A percentile compares a stretch with the other conserved stretches of the same genome.
phyloP scores from a whole-genome alignment of 2,797 vertebrate genomes.

The Pseudocheirus occidentalis region DNA sequence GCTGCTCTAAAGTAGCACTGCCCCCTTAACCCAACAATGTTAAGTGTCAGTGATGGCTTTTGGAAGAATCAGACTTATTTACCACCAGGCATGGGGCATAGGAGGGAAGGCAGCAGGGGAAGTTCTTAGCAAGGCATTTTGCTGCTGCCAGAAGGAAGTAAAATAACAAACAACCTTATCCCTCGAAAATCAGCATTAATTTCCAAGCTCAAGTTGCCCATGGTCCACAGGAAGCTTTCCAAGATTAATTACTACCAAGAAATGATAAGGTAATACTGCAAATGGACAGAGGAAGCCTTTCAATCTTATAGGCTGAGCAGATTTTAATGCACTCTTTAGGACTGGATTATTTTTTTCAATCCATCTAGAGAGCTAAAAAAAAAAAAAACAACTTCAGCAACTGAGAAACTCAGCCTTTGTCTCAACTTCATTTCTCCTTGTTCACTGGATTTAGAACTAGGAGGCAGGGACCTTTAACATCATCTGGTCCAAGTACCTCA shows the following conservation, averaged over 20 bases:
- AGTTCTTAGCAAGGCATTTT: conserved; percentile 16
- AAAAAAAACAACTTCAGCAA: not conserved
- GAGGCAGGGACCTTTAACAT: not conserved
- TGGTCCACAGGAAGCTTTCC: not conserved
- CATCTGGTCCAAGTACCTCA: not conserved
- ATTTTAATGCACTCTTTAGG: not conserved
- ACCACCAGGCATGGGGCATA: not conserved
- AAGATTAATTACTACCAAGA: not conserved
- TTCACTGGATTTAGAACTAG: not conserved
- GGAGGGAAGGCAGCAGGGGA: conserved; percentile 7
- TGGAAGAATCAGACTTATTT: not conserved
- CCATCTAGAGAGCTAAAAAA: not conserved
- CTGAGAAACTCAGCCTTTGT: not conserved
- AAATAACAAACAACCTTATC: not conserved
- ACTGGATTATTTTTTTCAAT: not conserved
- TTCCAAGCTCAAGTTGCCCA: not conserved
- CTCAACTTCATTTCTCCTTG: not conserved
- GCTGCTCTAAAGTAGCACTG: not conserved
- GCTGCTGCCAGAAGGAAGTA: not conserved
- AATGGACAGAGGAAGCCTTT: conserved; percentile 2
- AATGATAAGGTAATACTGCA: not conserved
- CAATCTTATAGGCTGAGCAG: not conserved
- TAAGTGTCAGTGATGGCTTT: not conserved
- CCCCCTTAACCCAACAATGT: not conserved
- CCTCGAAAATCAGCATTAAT: not conserved